Evolutionary conservation across 2,113 vertebrate genomes (phyloP), one percentile per base, ranked within the genome.

Genomic region (Vulpes ferrilata): DNA sequence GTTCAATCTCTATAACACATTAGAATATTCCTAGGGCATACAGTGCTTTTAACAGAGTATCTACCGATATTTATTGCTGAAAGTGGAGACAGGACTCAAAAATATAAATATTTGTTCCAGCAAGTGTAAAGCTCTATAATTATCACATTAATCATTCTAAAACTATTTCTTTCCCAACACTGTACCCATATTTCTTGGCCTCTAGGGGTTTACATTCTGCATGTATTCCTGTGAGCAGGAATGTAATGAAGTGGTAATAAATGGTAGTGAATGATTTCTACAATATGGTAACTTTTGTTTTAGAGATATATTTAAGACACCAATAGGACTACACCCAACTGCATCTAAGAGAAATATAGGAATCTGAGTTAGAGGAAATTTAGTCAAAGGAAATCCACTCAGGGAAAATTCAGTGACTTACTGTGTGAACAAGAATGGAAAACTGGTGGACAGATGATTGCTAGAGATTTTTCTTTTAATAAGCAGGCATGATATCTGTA

Each of bases 21-120:
- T 85, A 65, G 38, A 92, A 86, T 87, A 93, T 73, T 92, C 95
- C 35, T 78, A 59, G 30, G 73, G 65, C 51, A 82, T 79, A 71
- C 9, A 89, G n/a, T 73, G 5, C 8, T 78, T 86, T 64, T 84
- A 93, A 88, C 22, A 53, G 20, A 74, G 7, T 51, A 82, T 74
- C 80, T 20, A 27, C 9, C 59, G 88, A 78, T 35, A n/a, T 60
- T 86, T 86, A 60, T 38, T 91, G 11, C 60, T 57, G 15, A 88
- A 30, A 38, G 3, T 84, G 59, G 12, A 67, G 35, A 67, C 16
- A 90, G 86, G 62, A 95, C 10, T 96, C 38, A 51, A 90, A 84
- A 65, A 23, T 43, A 79, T 38, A 84, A 51, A 60, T 81, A 90
- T 74, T 79, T 81, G 85, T 71, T 73, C 30, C 30, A 89, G 27